A percentile compares a stretch with the other conserved stretches of the same genome.
Evolutionary conservation across 2,797 vertebrate genomes (phyloP).

Genomic region (Chiloscyllium punctatum): DNA sequence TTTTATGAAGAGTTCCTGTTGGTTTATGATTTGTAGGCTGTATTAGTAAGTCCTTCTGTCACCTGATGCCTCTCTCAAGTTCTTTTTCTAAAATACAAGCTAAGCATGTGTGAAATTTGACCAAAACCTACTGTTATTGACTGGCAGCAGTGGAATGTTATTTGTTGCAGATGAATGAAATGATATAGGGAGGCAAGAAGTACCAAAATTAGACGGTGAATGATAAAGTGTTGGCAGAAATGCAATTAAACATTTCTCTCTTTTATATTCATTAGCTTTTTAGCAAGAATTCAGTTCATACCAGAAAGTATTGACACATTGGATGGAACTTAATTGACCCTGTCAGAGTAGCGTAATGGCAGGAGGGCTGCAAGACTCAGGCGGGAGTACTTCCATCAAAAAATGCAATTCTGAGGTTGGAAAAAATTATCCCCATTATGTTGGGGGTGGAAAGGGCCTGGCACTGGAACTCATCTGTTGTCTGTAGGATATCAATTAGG

Average conservation of each 20-base stretch:
- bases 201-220: background rate
- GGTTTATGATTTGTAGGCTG: background rate
- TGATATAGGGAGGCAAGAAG: background rate
- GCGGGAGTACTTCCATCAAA: too few species aligned
- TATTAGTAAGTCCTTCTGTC: background rate
- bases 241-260: background rate
- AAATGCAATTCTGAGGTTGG: too few species aligned
- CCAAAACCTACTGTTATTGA: background rate
- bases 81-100: background rate
- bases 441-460: too few species aligned
- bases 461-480: too few species aligned
- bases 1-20: background rate
- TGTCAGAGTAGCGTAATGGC: too few species aligned
- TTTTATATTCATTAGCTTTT: background rate
- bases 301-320: background rate
- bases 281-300: background rate
- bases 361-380: background rate
- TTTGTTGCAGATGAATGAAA: background rate
- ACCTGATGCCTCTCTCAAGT: background rate
- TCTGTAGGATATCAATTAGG: too few species aligned
- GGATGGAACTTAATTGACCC: background rate
- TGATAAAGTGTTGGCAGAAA: background rate
- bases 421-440: too few species aligned
- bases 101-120: conserved; percentile 7
- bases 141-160: background rate